Percentiles rank a stretch among this genome's conserved stretches.
phyloP scores from a whole-genome alignment of 1,140 invertebrate species.

The Heliconius congener region DNA sequence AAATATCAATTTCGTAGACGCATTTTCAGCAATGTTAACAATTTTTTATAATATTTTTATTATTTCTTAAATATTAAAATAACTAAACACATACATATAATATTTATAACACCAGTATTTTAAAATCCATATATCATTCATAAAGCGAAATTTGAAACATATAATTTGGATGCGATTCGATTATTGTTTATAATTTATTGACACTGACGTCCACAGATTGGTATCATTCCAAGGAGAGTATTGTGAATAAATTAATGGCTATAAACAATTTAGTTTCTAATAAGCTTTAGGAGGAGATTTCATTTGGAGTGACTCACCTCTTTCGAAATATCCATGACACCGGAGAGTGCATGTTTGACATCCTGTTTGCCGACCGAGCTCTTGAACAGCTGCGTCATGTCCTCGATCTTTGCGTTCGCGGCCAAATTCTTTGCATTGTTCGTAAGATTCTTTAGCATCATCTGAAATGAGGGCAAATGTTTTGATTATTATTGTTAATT shows the following conservation, averaged over 20 bases:
- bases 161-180: background rate
- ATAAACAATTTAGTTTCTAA: slow-evolving; percentile 3
- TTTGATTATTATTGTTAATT: background rate
- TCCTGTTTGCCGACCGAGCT: slow-evolving; percentile 96
- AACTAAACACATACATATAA: too few relatives aligned
- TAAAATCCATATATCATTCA: background rate
- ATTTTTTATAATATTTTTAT: too few relatives aligned
- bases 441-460: slow-evolving; percentile 97
- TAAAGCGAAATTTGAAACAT: background rate
- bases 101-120: background rate
- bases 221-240: slow-evolving; percentile 1
- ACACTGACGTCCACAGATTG: background rate
- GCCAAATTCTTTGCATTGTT: slow-evolving; percentile 97
- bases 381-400: slow-evolving; percentile 96
- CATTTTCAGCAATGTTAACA: too few relatives aligned
- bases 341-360: slow-evolving; percentile 96
- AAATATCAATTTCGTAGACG: too few relatives aligned
- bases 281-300: background rate
- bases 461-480: slow-evolving; percentile 81
- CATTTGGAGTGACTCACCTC: slow-evolving; percentile 83
- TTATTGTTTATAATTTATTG: slow-evolving; percentile 7
- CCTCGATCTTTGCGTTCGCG: slow-evolving; percentile 98
- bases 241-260: background rate
- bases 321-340: slow-evolving; percentile 97
- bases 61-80: too few relatives aligned